Conservation (phyloP, 2,888 invertebrate genomes). For the Sepioteuthis lessoniana region DNA sequence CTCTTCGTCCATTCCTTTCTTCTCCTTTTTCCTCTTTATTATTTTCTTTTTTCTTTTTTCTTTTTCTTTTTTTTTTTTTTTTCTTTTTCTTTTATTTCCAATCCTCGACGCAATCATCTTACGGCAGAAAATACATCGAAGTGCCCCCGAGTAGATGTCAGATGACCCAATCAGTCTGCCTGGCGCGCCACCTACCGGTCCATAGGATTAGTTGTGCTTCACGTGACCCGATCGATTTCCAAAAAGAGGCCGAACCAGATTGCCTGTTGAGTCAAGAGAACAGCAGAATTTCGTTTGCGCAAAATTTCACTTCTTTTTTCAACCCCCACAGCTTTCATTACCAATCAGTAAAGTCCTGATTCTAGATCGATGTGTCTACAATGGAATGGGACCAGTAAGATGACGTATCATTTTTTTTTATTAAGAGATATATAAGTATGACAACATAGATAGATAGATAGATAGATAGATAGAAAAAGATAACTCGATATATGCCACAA, state of each 20-base stretch:
- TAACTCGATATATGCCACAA: too few species aligned
- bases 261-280: not conserved
- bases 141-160: not conserved
- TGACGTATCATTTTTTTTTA: not conserved
- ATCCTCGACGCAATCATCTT: not conserved
- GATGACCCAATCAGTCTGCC: not conserved
- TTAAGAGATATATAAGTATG: not conserved
- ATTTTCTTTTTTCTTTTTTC: too few species aligned
- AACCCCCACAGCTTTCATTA: not conserved
- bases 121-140: not conserved
- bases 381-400: not conserved
- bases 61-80: not conserved
- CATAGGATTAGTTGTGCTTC: not conserved
- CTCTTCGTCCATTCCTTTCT: not conserved
- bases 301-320: not conserved
- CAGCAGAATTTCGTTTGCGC: not conserved
- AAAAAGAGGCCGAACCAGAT: not conserved
- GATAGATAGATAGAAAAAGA: not conserved
- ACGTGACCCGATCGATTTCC: not conserved
- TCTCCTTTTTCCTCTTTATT: not conserved
- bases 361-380: not conserved
- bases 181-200: not conserved
- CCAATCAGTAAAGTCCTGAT: not conserved
- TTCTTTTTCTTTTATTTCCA: not conserved
- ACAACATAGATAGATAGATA: not conserved